Evolutionary conservation across 2,113 vertebrate genomes (phyloP), one percentile per base, ranked within the genome.

Genomic region (Cranoglanis bouderius): DNA sequence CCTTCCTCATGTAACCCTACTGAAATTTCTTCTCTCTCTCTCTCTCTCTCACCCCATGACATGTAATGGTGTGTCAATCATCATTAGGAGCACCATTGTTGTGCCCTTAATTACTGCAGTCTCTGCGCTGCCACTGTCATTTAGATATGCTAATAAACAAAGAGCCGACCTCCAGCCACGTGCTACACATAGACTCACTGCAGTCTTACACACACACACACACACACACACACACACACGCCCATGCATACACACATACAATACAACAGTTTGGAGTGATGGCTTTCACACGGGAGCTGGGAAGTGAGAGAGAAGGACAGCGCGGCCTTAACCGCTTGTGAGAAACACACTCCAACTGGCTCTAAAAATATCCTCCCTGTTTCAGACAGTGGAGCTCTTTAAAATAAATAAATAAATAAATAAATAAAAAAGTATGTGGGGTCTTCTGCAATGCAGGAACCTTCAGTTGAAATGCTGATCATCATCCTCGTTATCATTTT

Each of bases 71-170:
- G 59, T 88, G 92, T 91, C 92, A 92, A 85, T 92, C 92, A 92
- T 90, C 89, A 90, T 91, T 91, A 91, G 61, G n/a, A 61, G 63
- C 80, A 84, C 88, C 65, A 91, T 89, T 92, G 90, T 91, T 89
- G 61, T 87, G 74, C 46, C 83, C 89, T 89, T 91, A 92, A 90
- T 90, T 90, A 92, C 89, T 83, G 67, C 90, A 85, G 88, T 77
- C 86, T 89, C 86, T 90, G 55, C 82, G 88, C 89, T 90, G 89
- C 86, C 88, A 91, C 87, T 91, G 90, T 86, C 90, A 90, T 90
- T 88, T 91, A 89, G 87, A 92, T 89, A 92, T 89, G 89, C 89
- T 90, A 91, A 92, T 92, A 92, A 90, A 91, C 89, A 90, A 91
- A 89, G 88, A 88, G 77, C 86, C 51, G 83, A 65, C 88, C 87